These are phyloP conservation scores for Buathra laborator DNA, from an alignment of 2,888 invertebrate genomes.

Conservation along the genomic window DNA sequence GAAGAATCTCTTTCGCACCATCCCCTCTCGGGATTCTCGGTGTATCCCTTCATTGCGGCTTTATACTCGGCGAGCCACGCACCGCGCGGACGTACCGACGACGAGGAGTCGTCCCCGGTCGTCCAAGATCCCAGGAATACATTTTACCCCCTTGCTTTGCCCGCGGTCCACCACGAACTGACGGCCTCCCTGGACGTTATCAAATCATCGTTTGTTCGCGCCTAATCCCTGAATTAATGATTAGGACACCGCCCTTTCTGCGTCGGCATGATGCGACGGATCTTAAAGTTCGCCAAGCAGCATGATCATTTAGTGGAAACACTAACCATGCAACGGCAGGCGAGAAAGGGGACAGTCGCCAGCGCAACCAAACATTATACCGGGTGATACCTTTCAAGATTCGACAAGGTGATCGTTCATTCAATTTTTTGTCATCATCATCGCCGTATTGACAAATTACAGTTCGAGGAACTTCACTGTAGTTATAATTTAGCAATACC, in stretches of 20 bases:
- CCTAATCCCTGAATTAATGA: conserved; percentile 85
- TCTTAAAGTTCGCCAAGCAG: conserved; percentile 80
- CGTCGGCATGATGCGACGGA: conserved; percentile 80
- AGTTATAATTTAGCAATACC: background rate
- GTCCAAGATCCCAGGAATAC: conserved; percentile 27
- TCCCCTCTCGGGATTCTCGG: conserved; percentile 53
- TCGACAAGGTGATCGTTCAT: conserved; percentile 5
- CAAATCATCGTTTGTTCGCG: conserved; percentile 84
- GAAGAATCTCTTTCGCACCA: conserved; percentile 61
- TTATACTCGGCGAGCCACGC: conserved; percentile 61
- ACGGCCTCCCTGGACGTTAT: conserved; percentile 81
- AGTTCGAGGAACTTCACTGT: too few relatives aligned
- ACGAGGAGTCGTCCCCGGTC: conserved; percentile 19
- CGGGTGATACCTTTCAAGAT: conserved; percentile 48
- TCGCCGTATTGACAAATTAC: too few relatives aligned
- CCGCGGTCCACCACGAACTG: conserved; percentile 23
- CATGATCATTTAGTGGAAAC: conserved; percentile 52
- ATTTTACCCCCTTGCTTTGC: conserved; percentile 22
- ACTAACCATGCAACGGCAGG: conserved; percentile 38
- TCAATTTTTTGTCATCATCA: too few relatives aligned
- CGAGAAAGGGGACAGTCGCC: conserved; percentile 27
- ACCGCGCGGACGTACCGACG: conserved; percentile 35
- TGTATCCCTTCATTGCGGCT: conserved; percentile 50
- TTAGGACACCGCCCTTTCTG: conserved; percentile 78
- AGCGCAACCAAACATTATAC: conserved; percentile 41